Evolutionary conservation across 1,140 invertebrate species (phyloP), one percentile per base, ranked within the genome.

Genomic region (Dendroctonus valens): DNA sequence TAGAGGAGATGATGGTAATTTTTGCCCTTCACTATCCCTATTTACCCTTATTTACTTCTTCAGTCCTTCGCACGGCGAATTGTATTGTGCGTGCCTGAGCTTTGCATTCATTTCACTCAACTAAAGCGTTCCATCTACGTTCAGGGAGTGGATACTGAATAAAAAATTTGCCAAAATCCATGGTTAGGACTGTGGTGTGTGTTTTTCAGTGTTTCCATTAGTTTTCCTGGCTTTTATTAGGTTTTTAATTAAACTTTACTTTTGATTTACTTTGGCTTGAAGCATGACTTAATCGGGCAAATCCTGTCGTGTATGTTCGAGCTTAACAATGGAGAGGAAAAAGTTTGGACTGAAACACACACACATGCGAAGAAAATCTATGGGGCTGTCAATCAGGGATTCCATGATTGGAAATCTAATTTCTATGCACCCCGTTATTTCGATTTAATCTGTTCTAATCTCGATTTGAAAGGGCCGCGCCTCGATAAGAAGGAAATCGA

Each of bases 351-450:
- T 48, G 49, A 38, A 62, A 59, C 46, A 59, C 55, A 42, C 55
- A 42, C n/a, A 55, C 53, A 9, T 26, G 37, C 50, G n/a, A 8
- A 69, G 61, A 67, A 63, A 49, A 51, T 66, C 69, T 58, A n/a
- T 41, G 8, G 9, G 11, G 3, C 54, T 41, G 53, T 60, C 55
- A 26, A 26, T 26, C 26, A 26, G 26, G 26, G 26, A 26, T 26
- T 60, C 59, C 62, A 41, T 51, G 64, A 66, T 69, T 69, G 66
- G 65, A 65, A 59, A 54, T 41, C 67, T 69, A 69, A 66, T 71
- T 67, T 71, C 67, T 70, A 71, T 71, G 69, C 69, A 71, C 69
- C 69, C 69, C 67, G 66, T 69, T 67, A 71, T 69, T 71, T 71
- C 67, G 53, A 66, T 69, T 71, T 69, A 71, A 71, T 71, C 69